A percentile compares a stretch with the other conserved stretches of the same genome.
Conservation (phyloP, 1,140 invertebrate species). For the Drosophila murphyi region DNA sequence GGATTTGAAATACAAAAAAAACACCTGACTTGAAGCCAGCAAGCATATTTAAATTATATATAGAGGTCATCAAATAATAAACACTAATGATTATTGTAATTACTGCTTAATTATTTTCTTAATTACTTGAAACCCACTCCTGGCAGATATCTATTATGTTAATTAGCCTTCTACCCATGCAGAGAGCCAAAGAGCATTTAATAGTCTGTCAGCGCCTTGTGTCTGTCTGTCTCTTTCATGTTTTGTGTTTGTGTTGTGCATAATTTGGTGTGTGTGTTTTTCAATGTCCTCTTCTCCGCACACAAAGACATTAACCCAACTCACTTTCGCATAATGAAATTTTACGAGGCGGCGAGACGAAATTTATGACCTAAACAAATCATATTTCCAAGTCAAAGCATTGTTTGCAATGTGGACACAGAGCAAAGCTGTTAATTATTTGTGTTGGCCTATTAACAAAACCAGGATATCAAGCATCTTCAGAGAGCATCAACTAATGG, state of each 20-base stretch:
- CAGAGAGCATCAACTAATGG: conserved; percentile 8
- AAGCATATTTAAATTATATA: no score
- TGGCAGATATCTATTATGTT: no score
- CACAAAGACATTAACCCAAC: conserved; percentile 69
- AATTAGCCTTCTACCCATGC: no score
- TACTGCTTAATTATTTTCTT: no score
- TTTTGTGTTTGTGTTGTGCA: conserved; percentile 58
- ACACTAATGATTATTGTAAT: no score
- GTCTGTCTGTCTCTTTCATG: conserved; percentile 2
- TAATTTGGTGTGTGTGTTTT: conserved; percentile 51
- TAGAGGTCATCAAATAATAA: no score
- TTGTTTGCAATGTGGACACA: conserved; percentile 50
- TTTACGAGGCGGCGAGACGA: conserved; percentile 50
- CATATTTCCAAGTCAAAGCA: conserved; percentile 69
- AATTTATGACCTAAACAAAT: conserved; percentile 76
- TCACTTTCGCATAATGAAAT: conserved; percentile 78
- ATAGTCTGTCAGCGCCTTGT: background rate
- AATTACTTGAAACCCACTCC: no score
- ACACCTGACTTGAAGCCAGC: no score
- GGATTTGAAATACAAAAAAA: no score
- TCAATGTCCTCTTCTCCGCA: conserved; percentile 13
- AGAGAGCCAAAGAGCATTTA: conserved; percentile 5
- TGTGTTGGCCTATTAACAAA: conserved; percentile 66
- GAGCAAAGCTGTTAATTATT: conserved; percentile 70
- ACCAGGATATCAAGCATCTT: conserved; percentile 38